phyloP scores from a whole-genome alignment of 2,888 invertebrate species.

The Lasioglossum calceatum region DNA sequence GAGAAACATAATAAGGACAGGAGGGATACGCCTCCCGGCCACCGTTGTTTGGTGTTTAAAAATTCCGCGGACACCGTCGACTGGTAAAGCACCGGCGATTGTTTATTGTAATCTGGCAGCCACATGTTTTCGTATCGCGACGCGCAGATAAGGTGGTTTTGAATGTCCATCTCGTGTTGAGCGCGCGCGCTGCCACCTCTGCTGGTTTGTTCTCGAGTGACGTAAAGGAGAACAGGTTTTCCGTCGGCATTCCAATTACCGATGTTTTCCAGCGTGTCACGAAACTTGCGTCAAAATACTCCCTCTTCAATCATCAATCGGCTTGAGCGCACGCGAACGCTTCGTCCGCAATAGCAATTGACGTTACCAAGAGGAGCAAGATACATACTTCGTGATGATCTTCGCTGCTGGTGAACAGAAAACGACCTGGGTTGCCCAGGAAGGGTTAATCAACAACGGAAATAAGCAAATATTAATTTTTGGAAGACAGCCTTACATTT shows the following conservation, averaged over 20 bases:
- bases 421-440: no score
- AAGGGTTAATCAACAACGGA: no score
- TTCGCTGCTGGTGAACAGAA: no score
- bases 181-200: background rate
- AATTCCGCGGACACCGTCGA: constrained; percentile 57
- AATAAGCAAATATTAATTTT: no score
- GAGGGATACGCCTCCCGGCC: background rate
- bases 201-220: constrained; percentile 48
- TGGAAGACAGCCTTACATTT: no score
- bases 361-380: no score
- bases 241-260: constrained; percentile 50
- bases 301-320: constrained; percentile 32
- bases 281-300: constrained; percentile 45
- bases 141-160: constrained; percentile 71
- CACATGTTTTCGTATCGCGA: constrained; percentile 73
- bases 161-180: constrained; percentile 68
- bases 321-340: background rate
- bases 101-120: constrained; percentile 73
- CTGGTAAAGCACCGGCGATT: constrained; percentile 65
- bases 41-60: constrained; percentile 65
- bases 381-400: no score
- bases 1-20: constrained; percentile 41
- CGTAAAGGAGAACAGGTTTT: constrained; percentile 65
- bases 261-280: constrained; percentile 10
- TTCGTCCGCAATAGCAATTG: background rate